phyloP scores from a whole-genome alignment of 1,140 invertebrate genomes.

The Druon quercuslanigerum region DNA sequence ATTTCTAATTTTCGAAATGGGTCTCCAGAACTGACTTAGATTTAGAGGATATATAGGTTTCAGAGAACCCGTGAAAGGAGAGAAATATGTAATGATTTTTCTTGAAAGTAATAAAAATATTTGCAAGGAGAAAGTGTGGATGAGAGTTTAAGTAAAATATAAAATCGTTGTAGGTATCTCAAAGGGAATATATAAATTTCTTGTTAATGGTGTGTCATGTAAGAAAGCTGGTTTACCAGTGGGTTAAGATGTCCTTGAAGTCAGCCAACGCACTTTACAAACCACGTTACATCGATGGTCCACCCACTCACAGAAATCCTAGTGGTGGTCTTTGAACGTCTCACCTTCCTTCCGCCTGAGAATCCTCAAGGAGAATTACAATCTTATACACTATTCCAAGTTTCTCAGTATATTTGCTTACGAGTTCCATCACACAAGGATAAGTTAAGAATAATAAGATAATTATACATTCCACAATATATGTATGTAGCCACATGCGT shows the following conservation, averaged over 20 bases:
- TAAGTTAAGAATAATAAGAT: no score
- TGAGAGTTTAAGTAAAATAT: neutral
- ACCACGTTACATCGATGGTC: conserved; percentile 39
- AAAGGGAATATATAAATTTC: conserved; percentile 23
- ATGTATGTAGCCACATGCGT: neutral
- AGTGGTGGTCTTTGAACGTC: conserved; percentile 46
- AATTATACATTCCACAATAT: neutral
- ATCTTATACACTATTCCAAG: neutral
- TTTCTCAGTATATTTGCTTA: conserved; percentile 5
- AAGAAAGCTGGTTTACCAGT: conserved; percentile 28
- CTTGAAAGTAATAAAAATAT: neutral
- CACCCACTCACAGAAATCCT: conserved; percentile 45
- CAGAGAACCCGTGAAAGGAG: no score
- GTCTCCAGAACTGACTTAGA: no score
- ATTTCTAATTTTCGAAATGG: no score
- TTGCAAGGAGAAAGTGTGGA: neutral
- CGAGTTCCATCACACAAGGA: neutral
- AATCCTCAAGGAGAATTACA: conserved; percentile 49
- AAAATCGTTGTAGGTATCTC: neutral
- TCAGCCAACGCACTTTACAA: conserved; percentile 43
- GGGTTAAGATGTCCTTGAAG: conserved; percentile 39
- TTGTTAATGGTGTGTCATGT: conserved; percentile 29
- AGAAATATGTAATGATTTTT: neutral
- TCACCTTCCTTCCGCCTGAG: conserved; percentile 48
- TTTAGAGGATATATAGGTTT: no score